Percentiles rank a stretch among this genome's conserved stretches.
phyloP scores from a whole-genome alignment of 2,888 invertebrate genomes.

The Buathra laborator region DNA sequence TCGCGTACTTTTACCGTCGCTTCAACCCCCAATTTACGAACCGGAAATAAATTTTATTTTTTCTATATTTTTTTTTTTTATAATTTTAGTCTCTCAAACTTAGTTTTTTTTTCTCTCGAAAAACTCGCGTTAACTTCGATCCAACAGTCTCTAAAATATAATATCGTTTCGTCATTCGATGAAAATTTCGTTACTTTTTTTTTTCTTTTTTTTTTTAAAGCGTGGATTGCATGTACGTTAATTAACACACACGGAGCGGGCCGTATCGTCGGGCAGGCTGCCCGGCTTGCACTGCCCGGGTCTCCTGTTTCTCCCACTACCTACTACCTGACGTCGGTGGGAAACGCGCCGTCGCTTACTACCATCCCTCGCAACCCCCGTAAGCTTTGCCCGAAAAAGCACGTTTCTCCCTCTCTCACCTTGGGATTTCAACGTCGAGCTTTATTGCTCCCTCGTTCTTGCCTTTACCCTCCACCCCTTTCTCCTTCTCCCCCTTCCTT shows the following conservation, averaged over 20 bases:
- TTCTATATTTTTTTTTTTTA: not conserved
- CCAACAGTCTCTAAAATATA: not conserved
- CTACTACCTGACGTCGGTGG: conserved; percentile 72
- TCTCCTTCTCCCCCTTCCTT: not conserved
- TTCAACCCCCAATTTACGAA: not conserved
- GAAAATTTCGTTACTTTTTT: conserved; percentile 12
- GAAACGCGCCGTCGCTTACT: conserved; percentile 70
- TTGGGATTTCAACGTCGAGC: not conserved
- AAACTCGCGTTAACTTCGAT: not conserved
- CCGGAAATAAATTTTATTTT: not conserved
- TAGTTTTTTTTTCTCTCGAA: not conserved
- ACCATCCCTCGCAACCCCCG: conserved; percentile 49
- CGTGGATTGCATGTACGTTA: conserved; percentile 35
- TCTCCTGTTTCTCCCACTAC: conserved; percentile 82
- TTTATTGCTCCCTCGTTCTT: conserved; percentile 5
- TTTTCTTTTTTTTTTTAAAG: not conserved
- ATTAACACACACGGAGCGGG: conserved; percentile 62
- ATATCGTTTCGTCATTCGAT: not conserved
- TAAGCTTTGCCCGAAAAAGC: conserved; percentile 42
- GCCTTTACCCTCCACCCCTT: conserved; percentile 10
- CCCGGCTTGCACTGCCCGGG: conserved; percentile 85
- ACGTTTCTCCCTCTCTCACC: conserved; percentile 53
- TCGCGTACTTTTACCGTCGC: not conserved
- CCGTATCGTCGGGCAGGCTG: conserved; percentile 82
- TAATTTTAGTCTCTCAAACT: not conserved